These are phyloP conservation scores for Drosophila teissieri DNA, from an alignment of 1,140 invertebrate species.

Conservation along the genomic window DNA sequence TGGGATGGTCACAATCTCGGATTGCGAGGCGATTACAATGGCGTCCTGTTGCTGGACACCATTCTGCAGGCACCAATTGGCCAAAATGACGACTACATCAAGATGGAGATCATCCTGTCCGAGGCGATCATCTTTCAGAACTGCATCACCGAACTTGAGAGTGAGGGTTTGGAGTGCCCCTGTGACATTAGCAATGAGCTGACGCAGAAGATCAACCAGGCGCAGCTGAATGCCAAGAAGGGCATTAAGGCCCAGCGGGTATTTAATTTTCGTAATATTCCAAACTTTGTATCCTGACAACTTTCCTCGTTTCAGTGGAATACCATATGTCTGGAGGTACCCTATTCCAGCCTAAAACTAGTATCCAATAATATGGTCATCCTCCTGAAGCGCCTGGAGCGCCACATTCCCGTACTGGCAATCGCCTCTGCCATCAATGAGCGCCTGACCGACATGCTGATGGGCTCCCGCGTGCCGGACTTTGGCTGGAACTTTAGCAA, in stretches of 20 bases:
- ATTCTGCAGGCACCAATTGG: constrained; percentile 92
- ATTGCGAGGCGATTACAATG: constrained; percentile 94
- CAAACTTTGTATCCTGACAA: neutral
- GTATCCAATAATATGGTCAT: constrained; percentile 91
- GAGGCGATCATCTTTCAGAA: constrained; percentile 94
- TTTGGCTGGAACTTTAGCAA: constrained; percentile 72
- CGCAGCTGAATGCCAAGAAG: constrained; percentile 89
- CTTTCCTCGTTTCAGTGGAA: constrained; percentile 90
- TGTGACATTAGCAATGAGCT: constrained; percentile 92
- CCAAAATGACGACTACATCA: constrained; percentile 90
- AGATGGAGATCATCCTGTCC: constrained; percentile 92
- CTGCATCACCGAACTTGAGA: constrained; percentile 89
- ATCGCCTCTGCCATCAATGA: constrained; percentile 95
- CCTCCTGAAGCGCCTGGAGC: constrained; percentile 92
- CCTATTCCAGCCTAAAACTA: constrained; percentile 90
- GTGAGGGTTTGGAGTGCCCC: constrained; percentile 90
- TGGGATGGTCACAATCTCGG: constrained; percentile 92
- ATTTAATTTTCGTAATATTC: neutral
- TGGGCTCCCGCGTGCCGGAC: constrained; percentile 85
- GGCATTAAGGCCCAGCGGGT: constrained; percentile 94
- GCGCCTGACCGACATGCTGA: constrained; percentile 91
- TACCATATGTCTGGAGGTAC: constrained; percentile 92
- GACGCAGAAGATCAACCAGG: constrained; percentile 89
- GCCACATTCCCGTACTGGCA: constrained; percentile 92
- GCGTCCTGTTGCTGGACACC: constrained; percentile 94